These are phyloP conservation scores for Koerneria pararmatus DNA, from an alignment of 2,888 invertebrate species.

Conservation along the genomic window DNA sequence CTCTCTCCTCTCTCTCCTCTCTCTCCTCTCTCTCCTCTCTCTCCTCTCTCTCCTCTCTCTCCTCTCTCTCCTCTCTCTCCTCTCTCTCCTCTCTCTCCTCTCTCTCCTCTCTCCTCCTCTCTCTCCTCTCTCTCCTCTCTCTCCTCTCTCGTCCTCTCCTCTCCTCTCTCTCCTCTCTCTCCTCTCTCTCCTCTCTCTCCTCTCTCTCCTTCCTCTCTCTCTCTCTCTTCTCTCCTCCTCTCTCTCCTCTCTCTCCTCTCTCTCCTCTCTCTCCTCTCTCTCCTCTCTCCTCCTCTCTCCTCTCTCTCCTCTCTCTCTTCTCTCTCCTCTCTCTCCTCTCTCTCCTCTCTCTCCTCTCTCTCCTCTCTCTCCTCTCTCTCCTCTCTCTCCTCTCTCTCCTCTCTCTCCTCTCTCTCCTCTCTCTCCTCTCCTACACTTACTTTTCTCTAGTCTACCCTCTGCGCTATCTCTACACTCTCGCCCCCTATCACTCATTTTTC, in stretches of 20 bases:
- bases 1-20: constrained; percentile 2
- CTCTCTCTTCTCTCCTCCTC: constrained; percentile 4
- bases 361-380: constrained; percentile 6
- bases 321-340: neutral
- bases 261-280: neutral
- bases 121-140: constrained; percentile 3
- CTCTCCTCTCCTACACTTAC: neutral
- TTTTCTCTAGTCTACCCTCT: neutral
- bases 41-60: no score
- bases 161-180: neutral
- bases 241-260: neutral
- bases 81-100: neutral
- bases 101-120: constrained; percentile 2
- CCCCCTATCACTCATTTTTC: no score
- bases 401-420: neutral
- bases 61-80: constrained; percentile 11
- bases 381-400: neutral
- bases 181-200: constrained; percentile 7
- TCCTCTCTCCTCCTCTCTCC: neutral
- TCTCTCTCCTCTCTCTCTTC: neutral
- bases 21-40: neutral
- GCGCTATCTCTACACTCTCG: no score
- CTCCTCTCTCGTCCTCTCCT: no score
- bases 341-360: neutral
- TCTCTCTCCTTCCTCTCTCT: constrained; percentile 12